Evolutionary conservation across 2,888 invertebrate species (phyloP), one percentile per base, ranked within the genome.

Genomic region (Anaspis maculata): DNA sequence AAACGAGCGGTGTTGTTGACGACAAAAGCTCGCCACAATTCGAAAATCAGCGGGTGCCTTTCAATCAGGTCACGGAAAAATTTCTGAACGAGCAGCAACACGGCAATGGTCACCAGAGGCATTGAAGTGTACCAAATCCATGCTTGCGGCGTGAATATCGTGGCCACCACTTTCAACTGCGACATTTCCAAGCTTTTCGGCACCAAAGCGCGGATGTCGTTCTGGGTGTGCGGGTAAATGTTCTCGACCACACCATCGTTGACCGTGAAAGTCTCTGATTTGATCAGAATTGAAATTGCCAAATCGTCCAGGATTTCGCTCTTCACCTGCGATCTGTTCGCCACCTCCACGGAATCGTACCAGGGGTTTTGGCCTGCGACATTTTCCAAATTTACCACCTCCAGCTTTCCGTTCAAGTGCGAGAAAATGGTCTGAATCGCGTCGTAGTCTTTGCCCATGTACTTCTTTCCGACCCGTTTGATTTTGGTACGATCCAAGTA

Each of bases 141-240:
- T 5, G 25, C 15, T 2, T 2, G n/a, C 3, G 30, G 27, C 3
- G 10, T 27, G 16, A 26, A 32, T n/a, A 32, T 7, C n/a, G 4
- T 21, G 3, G 6, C 1, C 26, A 31, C 9, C 10, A 5, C 7
- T n/a, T 15, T 5, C 2, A 14, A 27, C 13, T 36, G 2, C 3
- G 39, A 22, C 3, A 32, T 23, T 16, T 26, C 13, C 9, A 19
- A 15, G 15, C 35, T 30, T 37, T 45, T 47, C 2, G 45, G 47
- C 9, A 42, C 35, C 13, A 45, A 27, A 31, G 36, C 33, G 5
- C 23, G 25, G 5, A 47, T 30, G 15, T 41, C 44, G 22, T 46
- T 45, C 22, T 46, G 42, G 9, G 37, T 36, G 26, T 48, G 48
- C 3, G 48, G 48, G 33, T 48, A 44, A 21, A 41, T 21, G 21